Base-by-base conservation (phyloP, 92 coral and sea anemone species). In the Epizoanthus ramosus region DNA sequence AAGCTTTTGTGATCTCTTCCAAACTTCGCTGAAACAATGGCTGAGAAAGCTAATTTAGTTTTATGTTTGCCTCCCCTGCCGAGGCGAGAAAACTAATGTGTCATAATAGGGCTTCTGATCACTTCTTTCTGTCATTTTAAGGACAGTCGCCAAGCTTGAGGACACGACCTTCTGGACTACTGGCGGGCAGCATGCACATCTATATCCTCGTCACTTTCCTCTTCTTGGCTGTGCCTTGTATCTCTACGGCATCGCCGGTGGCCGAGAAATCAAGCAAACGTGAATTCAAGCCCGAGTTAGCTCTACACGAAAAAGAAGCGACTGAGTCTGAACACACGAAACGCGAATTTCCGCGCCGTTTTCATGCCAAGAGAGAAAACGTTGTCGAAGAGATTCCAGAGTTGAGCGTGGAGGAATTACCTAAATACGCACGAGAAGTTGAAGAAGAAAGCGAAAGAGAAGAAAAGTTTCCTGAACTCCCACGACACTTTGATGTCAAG, bases 41-140 rank as follows among this genome's bases (percentile, higher is more conserved):
- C 57, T 28, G 15, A 13, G 47, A 41, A 43, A 60, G 54, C 58
- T 43, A 77, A 77, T 61, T 77, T 41, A 77, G 22, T 23, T 23
- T 16, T 23, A 6, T 77, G 71, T 61, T 61, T 19, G 10, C 41
- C 59, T 59, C 43, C 56, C 82, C 82, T 61, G 82, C 71, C 47
- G 71, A 61, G 82, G 63, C 63, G 17, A 77, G 81, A 69, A 77
- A 77, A 77, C 61, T 77, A 77, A 77, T 21, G 19, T 39, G 66
- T 61, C 60, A 56, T 77, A 54, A 77, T 61, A 77, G 66, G 41
- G 25, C 22, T 37, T 61, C 35, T 77, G 71, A 59, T n/a, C 45
- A 2, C 41, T 13, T 22, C 25, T 37, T 37, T 15, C 82, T 21
- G 52, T 57, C n/a, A 69, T 61, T 77, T 12, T 72, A 72, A 77